Evolutionary conservation across 92 coral and sea anemone species (phyloP).

Genomic region (Anthopleura xanthogrammica): DNA sequence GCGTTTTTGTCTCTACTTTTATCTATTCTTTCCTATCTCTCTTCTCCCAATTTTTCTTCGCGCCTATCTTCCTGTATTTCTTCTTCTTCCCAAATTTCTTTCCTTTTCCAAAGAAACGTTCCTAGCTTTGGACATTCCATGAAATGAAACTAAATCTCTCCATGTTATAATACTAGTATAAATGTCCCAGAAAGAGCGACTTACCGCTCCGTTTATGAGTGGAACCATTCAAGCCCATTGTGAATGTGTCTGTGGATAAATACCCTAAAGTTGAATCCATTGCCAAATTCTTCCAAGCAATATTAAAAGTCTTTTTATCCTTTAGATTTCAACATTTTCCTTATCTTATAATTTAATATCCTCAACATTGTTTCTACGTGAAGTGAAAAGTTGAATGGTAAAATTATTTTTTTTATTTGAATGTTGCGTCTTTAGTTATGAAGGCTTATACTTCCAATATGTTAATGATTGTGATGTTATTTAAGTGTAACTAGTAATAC

Average conservation of each 20-base stretch:
- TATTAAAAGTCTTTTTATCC: not conserved
- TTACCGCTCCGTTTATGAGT: conserved; percentile 2
- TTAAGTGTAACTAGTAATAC: no score
- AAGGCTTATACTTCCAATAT: no score
- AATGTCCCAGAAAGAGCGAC: not conserved
- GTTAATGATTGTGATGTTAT: no score
- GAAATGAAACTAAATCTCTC: not conserved
- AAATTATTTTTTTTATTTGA: no score
- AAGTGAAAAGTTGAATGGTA: no score
- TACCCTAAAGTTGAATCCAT: conserved; percentile 1
- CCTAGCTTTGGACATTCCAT: no score
- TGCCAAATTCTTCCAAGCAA: not conserved
- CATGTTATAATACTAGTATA: not conserved
- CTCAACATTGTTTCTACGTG: no score
- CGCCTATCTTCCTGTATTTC: not conserved
- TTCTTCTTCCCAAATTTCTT: not conserved
- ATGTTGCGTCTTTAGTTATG: no score
- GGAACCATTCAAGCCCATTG: not conserved
- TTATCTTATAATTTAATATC: not conserved
- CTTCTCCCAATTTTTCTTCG: not conserved
- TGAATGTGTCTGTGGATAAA: not conserved
- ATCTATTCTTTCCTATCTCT: not conserved
- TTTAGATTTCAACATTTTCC: not conserved
- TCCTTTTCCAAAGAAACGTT: not conserved
- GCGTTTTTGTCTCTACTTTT: not conserved